Conservation (phyloP, 2,113 vertebrate species). For the Coryphaenoides rupestris region DNA sequence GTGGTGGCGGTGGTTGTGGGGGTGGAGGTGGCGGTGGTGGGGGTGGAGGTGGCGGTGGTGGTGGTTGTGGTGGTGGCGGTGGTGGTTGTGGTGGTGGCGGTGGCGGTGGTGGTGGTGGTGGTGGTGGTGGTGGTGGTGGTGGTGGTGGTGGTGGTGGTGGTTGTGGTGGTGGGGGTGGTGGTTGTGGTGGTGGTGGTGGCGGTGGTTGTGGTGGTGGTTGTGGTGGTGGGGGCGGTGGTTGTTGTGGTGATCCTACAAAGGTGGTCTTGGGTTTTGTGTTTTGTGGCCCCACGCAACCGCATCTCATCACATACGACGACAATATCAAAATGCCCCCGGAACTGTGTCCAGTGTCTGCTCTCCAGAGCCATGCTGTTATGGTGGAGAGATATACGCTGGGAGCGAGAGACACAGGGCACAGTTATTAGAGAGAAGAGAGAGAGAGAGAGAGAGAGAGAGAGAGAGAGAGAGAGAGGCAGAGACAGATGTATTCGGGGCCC, state of each 20-base stretch:
- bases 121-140: too few species aligned
- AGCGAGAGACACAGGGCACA: background rate
- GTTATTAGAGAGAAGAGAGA: background rate
- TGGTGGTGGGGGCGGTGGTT: too few species aligned
- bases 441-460: background rate
- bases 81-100: too few species aligned
- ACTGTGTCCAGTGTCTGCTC: constrained; percentile 44
- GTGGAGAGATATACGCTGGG: background rate
- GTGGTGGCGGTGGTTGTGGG: too few species aligned
- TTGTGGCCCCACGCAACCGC: constrained; percentile 8
- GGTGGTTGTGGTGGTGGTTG: too few species aligned
- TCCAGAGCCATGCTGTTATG: constrained; percentile 32
- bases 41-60: too few species aligned
- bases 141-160: too few species aligned
- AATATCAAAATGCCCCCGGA: constrained; percentile 55
- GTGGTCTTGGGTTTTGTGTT: constrained; percentile 49
- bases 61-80: too few species aligned
- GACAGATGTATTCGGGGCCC: background rate
- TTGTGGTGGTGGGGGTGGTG: too few species aligned
- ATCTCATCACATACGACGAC: constrained; percentile 19
- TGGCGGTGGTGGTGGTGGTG: too few species aligned
- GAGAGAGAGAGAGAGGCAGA: background rate
- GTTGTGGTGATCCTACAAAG: constrained; percentile 33
- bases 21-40: too few species aligned
- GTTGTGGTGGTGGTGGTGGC: too few species aligned